Conservation (phyloP, 1,140 invertebrate genomes). For the Dufourea novaeangliae region DNA sequence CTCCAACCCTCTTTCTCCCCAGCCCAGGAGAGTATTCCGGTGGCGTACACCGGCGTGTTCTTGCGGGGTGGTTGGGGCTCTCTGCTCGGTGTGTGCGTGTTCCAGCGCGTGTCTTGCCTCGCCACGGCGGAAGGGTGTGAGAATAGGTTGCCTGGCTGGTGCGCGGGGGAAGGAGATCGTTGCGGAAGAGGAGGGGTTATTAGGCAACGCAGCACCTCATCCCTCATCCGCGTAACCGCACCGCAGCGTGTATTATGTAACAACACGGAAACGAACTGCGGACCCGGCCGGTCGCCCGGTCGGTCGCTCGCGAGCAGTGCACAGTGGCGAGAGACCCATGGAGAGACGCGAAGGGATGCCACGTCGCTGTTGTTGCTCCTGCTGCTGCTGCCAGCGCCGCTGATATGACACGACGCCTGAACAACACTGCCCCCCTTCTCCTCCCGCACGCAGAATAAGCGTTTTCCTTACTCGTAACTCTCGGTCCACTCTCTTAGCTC, state of each 20-base stretch:
- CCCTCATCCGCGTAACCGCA: slow-evolving; percentile 79
- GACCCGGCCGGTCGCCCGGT: slow-evolving; percentile 43
- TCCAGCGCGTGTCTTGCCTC: slow-evolving; percentile 47
- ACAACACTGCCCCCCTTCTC: slow-evolving; percentile 43
- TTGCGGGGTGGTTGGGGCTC: slow-evolving; percentile 52
- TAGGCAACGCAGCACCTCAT: slow-evolving; percentile 81
- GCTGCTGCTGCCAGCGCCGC: slow-evolving; percentile 49
- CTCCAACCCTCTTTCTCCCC: slow-evolving; percentile 23
- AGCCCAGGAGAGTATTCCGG: slow-evolving; percentile 52
- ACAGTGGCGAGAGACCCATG: slow-evolving; percentile 27
- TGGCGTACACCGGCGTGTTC: slow-evolving; percentile 53
- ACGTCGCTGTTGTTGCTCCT: slow-evolving; percentile 57
- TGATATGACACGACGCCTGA: slow-evolving; percentile 70
- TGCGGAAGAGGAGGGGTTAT: slow-evolving; percentile 75
- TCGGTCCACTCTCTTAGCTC: neutral
- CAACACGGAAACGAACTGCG: slow-evolving; percentile 80
- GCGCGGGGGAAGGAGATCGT: slow-evolving; percentile 64
- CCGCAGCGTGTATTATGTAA: slow-evolving; percentile 81
- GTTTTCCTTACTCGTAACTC: slow-evolving; percentile 63
- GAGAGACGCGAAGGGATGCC: slow-evolving; percentile 31
- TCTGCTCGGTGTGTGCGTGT: slow-evolving; percentile 54
- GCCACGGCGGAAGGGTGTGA: slow-evolving; percentile 37
- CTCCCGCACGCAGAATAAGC: slow-evolving; percentile 68
- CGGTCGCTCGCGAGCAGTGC: too few relatives aligned
- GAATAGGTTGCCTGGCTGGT: slow-evolving; percentile 52